Base-by-base conservation (phyloP, 1,140 invertebrate species). In the Caenorhabditis briggsae region DNA sequence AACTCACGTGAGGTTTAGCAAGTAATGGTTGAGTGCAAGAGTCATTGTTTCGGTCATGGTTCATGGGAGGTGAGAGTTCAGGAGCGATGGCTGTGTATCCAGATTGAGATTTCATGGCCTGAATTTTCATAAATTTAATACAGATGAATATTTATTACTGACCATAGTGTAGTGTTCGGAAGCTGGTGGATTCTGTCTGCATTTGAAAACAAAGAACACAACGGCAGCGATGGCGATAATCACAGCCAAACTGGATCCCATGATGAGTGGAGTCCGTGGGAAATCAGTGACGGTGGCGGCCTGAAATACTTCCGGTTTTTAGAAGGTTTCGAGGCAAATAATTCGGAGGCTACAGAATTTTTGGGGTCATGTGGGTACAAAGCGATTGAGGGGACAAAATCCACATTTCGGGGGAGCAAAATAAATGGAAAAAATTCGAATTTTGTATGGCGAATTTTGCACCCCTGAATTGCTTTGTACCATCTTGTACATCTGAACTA, bases 161-260 rank as follows among this genome's bases (percentile, higher is more conserved):
- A 85, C 89, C 89, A 89, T 89, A 6, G 89, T 88, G 25, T 89
- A 89, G 50, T 89, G 86, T 18, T 88, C 83, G 43, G 86, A 50
- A 18, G 23, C n/a, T 11, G 89, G 56, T 43, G 86, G 83, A 58
- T 58, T 85, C 46, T 59, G 82, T 82, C 61, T 82, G 86, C 89
- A 87, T n/a, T 83, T 56, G 88, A 90, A 90, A n/a, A 90, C 88
- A 56, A 87, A 88, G 83, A 90, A 90, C 2, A 90, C 88, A 16
- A 90, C 82, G 9, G 90, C 78, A 6, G 83, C 89, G 18, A 90
- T 89, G 41, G 90, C 70, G 11, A 89, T 11, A 65, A 90, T 88
- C 5, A 90, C 88, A 14, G 87, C 55, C 8, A 90, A 70, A 11
- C 87, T 89, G 25, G 84, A 86, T 41, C 88, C 65, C 58, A 86